phyloP scores from a whole-genome alignment of 1,140 invertebrate species.

The Eulimnadia texana region DNA sequence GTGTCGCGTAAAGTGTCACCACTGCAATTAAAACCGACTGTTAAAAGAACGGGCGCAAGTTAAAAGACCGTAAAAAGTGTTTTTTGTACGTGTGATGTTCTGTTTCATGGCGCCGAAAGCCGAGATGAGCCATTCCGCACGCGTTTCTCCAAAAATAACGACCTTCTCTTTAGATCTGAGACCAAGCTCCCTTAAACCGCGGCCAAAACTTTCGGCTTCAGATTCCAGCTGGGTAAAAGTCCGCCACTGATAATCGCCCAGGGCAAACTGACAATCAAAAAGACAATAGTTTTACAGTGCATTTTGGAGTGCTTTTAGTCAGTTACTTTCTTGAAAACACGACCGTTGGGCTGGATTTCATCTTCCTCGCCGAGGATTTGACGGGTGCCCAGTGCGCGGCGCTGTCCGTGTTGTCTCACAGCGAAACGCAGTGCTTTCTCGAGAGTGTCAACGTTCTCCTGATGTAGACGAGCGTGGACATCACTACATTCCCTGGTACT shows the following conservation, averaged over 20 bases:
- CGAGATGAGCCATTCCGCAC: slow-evolving; percentile 92
- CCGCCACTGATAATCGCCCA: slow-evolving; percentile 88
- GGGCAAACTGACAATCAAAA: slow-evolving; percentile 46
- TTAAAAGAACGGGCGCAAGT: background rate
- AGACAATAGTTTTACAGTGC: too few species aligned
- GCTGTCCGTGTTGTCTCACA: slow-evolving; percentile 48
- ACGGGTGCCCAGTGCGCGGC: slow-evolving; percentile 73
- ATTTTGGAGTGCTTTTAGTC: too few species aligned
- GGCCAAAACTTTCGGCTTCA: slow-evolving; percentile 57
- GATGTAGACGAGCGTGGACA: slow-evolving; percentile 50
- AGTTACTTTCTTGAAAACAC: slow-evolving; percentile 91
- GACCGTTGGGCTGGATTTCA: slow-evolving; percentile 80
- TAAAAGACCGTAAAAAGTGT: too few species aligned
- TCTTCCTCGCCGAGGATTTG: slow-evolving; percentile 84
- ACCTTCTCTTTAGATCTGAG: slow-evolving; percentile 43
- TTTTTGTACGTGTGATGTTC: slow-evolving; percentile 54
- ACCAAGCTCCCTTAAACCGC: slow-evolving; percentile 47
- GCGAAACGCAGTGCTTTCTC: slow-evolving; percentile 71
- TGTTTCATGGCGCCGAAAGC: slow-evolving; percentile 87
- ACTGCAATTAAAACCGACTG: slow-evolving; percentile 36
- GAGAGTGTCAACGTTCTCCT: slow-evolving; percentile 67
- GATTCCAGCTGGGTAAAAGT: slow-evolving; percentile 63
- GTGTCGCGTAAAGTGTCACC: slow-evolving; percentile 90
- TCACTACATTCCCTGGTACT: slow-evolving; percentile 47
- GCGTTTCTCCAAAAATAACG: slow-evolving; percentile 91